Evolutionary conservation across 2,113 vertebrate species (phyloP), one percentile per base, ranked within the genome.

Genomic region (Mobula hypostoma): DNA sequence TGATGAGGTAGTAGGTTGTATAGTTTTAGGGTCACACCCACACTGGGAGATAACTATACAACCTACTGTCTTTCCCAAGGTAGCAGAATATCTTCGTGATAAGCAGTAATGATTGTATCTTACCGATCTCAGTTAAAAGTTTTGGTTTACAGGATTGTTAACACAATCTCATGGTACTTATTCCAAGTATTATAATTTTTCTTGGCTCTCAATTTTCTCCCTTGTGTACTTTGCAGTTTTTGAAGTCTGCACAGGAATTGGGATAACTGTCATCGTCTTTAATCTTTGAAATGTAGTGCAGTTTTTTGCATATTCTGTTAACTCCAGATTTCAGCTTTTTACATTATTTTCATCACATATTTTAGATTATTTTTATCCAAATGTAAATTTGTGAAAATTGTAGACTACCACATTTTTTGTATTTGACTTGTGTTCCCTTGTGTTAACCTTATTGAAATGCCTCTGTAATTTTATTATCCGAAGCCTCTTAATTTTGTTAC

Each of bases 1-100:
- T 97, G 98, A 97, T 99, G 98, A 99, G 98, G 98, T 99, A 99
- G 98, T 99, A 98, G 98, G 98, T 99, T 99, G 98, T 99, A 99
- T 99, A 99, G 98, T 99, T 99, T 98, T 99, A 98, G 98, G 98
- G 98, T 99, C 98, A 98, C 97, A 99, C 98, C 98, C 98, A 95
- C 98, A 98, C 98, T 98, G 98, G 98, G 98, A 99, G 98, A 99
- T 99, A 98, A 99, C 98, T 99, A 99, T 98, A 98, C 98, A 99
- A 97, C 98, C 98, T 99, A 99, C 98, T 99, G 98, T 99, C 98
- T 99, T 99, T 99, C 98, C 97, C 97, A 99, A 98, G 96, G 98
- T 96, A 96, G 95, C 96, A 96, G 97, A 95, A 96, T 94, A 94
- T 85, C 97, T 76, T 88, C 96, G 29, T 32, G 29, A 27, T 11